A percentile compares a stretch with the other conserved stretches of the same genome.
These are phyloP conservation scores for Drosophila murphyi DNA, from an alignment of 1,140 invertebrate genomes.

Conservation along the genomic window DNA sequence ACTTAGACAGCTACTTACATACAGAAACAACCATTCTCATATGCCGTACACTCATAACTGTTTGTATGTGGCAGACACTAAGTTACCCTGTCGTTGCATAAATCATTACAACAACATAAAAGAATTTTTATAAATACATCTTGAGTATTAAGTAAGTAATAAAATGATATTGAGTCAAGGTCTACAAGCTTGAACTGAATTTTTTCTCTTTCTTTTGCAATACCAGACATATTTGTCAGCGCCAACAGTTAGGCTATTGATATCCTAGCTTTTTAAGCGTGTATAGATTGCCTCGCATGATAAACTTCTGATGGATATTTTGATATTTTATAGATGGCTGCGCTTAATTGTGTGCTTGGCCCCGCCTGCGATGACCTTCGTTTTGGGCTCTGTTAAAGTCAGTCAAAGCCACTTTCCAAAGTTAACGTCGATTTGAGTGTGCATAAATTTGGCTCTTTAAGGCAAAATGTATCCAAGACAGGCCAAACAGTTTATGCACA, in stretches of 20 bases:
- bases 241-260: background rate
- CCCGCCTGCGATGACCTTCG: constrained; percentile 30
- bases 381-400: constrained; percentile 34
- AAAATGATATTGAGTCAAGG: too few species aligned
- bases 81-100: background rate
- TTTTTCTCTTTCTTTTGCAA: background rate
- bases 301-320: constrained; percentile 28
- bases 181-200: background rate
- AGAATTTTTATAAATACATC: background rate
- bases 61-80: background rate
- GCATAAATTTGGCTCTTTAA: constrained; percentile 50
- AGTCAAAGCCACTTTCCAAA: constrained; percentile 12
- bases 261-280: background rate
- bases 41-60: constrained; percentile 21
- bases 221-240: too few species aligned
- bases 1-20: constrained; percentile 67
- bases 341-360: constrained; percentile 54
- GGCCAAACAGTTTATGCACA: constrained; percentile 29
- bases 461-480: constrained; percentile 2
- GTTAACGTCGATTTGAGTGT: constrained; percentile 24
- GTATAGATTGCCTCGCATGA: background rate
- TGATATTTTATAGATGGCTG: constrained; percentile 55
- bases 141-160: background rate
- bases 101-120: background rate
- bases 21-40: constrained; percentile 55